Percentiles rank a stretch among this genome's conserved stretches.
phyloP scores from a whole-genome alignment of 2,113 vertebrate species.

The Notarius quadriscutis region DNA sequence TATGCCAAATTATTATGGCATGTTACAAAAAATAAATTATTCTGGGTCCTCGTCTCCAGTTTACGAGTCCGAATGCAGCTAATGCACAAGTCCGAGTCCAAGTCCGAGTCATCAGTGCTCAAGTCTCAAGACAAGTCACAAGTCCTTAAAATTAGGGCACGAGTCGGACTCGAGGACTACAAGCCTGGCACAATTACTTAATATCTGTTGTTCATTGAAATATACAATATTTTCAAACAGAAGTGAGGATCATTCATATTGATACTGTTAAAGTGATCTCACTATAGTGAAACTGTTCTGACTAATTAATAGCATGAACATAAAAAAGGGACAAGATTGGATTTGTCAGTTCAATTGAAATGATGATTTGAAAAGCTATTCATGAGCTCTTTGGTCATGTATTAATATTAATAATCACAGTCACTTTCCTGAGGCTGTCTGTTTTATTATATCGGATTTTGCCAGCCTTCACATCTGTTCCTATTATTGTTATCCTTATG shows the following conservation, averaged over 20 bases:
- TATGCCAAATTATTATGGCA: no score
- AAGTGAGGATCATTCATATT: neutral
- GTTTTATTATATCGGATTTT: constrained; percentile 47
- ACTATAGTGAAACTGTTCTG: neutral
- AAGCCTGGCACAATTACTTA: no score
- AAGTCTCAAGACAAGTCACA: no score
- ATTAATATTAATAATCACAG: constrained; percentile 58
- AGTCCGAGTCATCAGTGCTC: no score
- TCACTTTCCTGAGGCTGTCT: constrained; percentile 48
- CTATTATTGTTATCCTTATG: constrained; percentile 18
- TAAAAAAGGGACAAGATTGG: constrained; percentile 25
- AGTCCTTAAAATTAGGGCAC: no score
- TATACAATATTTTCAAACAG: neutral
- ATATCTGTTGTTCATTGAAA: neutral
- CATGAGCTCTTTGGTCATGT: constrained; percentile 37
- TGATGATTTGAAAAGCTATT: constrained; percentile 31
- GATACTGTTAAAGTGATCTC: neutral
- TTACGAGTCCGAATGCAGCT: no score
- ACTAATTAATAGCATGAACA: constrained; percentile 12
- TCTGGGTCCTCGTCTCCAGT: no score
- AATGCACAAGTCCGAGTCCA: no score
- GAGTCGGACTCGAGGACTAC: no score
- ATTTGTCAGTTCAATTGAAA: constrained; percentile 42
- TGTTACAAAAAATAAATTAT: no score
- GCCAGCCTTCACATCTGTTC: constrained; percentile 35